phyloP scores from a whole-genome alignment of 2,888 invertebrate genomes.

The Yponomeuta plumbellus region DNA sequence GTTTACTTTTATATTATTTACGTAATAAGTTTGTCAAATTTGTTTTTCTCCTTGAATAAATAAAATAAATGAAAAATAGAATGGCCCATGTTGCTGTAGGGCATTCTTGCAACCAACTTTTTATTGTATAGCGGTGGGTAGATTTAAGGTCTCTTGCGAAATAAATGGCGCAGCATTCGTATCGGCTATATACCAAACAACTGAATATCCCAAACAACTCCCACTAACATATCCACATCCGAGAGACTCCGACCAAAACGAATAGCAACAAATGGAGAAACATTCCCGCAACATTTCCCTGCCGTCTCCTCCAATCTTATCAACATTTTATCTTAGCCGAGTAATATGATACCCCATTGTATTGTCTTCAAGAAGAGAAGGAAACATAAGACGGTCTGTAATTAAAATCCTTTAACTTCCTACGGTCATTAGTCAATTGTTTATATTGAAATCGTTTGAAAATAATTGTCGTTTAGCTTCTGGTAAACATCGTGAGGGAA shows the following conservation, averaged over 20 bases:
- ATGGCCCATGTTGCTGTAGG: too few species aligned
- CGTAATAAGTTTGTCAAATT: too few species aligned
- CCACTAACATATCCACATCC: not conserved
- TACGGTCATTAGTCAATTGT: not conserved
- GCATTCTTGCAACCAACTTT: too few species aligned
- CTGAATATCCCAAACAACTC: not conserved
- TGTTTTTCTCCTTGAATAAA: too few species aligned
- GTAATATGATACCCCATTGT: constrained; percentile 64
- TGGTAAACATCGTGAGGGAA: not conserved
- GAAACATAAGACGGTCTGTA: constrained; percentile 12
- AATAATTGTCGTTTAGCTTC: not conserved
- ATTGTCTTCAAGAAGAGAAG: constrained; percentile 39
- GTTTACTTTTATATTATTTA: too few species aligned
- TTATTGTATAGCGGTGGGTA: too few species aligned
- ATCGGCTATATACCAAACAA: too few species aligned
- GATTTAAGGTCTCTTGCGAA: too few species aligned
- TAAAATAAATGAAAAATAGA: too few species aligned
- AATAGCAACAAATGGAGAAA: constrained; percentile 1
- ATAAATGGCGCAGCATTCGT: too few species aligned
- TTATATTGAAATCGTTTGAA: not conserved
- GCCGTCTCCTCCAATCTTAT: constrained; percentile 11
- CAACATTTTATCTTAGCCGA: constrained; percentile 38
- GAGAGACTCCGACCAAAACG: not conserved
- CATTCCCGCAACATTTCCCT: constrained; percentile 4
- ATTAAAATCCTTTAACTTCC: constrained; percentile 13